phyloP scores from a whole-genome alignment of 2,888 invertebrate species.

The Cantharis rufa region DNA sequence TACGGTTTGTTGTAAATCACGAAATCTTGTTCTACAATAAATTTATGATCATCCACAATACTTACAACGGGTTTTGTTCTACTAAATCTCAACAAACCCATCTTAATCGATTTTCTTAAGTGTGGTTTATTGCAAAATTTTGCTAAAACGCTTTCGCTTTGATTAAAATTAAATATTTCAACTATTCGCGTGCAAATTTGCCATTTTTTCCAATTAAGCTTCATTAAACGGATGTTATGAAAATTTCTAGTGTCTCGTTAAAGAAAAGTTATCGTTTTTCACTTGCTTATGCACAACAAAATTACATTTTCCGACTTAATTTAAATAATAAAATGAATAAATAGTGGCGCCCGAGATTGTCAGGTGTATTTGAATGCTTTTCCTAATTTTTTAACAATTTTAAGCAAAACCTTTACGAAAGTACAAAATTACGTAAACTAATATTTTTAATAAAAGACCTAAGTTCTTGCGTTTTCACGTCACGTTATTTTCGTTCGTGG shows the following conservation, averaged over 20 bases:
- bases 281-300: not conserved
- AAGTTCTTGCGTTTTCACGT: no score
- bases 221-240: not conserved
- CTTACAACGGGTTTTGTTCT: conserved; percentile 8
- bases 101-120: not conserved
- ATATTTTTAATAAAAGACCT: no score
- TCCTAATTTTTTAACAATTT: no score
- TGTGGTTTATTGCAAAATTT: not conserved
- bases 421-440: no score
- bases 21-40: not conserved
- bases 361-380: not conserved
- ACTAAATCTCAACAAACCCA: not conserved
- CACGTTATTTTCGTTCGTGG: no score
- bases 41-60: conserved; percentile 8
- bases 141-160: not conserved
- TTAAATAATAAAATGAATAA: not conserved
- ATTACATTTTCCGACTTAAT: not conserved
- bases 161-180: not conserved
- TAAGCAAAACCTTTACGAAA: no score
- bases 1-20: conserved; percentile 2
- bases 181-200: not conserved
- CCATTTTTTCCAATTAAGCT: not conserved
- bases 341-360: not conserved
- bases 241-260: not conserved
- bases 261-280: not conserved